Percentiles rank a stretch among this genome's conserved stretches.
Conservation (phyloP, 2,113 vertebrate genomes). For the Pelvicachromis taeniatus region DNA sequence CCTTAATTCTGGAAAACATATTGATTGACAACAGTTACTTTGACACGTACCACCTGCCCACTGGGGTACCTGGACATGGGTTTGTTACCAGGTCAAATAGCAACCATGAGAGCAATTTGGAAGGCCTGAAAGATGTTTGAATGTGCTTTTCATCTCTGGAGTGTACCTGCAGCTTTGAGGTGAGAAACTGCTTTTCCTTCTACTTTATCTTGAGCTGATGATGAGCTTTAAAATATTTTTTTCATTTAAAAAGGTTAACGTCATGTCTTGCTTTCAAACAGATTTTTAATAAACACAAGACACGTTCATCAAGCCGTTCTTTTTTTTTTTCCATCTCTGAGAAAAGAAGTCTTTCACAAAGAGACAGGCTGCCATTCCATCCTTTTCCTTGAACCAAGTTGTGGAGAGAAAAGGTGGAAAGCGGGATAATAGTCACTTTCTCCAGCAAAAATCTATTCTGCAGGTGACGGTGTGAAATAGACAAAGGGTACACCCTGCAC, state of each 20-base stretch:
- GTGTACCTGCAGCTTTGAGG: neutral
- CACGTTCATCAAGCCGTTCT: neutral
- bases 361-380: neutral
- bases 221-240: neutral
- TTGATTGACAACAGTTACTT: neutral
- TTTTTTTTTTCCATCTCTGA: neutral
- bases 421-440: neutral
- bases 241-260: neutral
- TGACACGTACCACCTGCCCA: neutral
- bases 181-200: neutral
- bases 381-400: neutral
- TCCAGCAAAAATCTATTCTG: neutral
- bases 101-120: neutral
- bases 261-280: neutral
- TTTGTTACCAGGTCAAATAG: neutral
- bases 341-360: neutral
- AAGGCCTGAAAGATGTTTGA: conserved; percentile 3
- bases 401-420: neutral
- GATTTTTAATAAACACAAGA: neutral
- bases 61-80: neutral
- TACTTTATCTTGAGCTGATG: neutral
- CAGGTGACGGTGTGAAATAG: neutral
- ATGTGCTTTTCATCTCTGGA: neutral
- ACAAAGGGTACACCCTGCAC: neutral
- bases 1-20: neutral